Evolutionary conservation across 2,888 invertebrate species (phyloP), one percentile per base, ranked within the genome.

Genomic region (Polylopha cassiicola): DNA sequence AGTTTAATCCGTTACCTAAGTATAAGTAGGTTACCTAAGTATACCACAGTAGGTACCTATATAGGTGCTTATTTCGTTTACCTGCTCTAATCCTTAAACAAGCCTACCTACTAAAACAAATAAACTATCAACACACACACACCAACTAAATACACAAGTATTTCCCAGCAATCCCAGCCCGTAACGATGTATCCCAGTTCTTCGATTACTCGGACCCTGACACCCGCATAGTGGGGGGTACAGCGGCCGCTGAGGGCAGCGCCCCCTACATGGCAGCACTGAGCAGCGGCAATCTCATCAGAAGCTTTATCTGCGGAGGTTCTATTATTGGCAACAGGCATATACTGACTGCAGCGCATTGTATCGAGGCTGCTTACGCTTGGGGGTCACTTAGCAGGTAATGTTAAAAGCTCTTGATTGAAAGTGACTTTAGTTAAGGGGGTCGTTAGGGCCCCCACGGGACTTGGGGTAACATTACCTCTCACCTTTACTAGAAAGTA

Each of bases 291-390:
- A 2, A 46, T 0, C 0, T 62, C 0, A 5, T 73, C 41, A 52
- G 65, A 3, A 65, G 52, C 21, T 65, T 68, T 39, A 3, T 69
- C 2, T 80, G 79, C 39, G 79, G 79, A 0, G 77, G 62, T 0
- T 77, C 79, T 8, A 27, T 79, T 3, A 41, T 80, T 23, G 28
- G 50, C 1, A 36, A 10, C 1, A 47, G 67, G 1, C 58, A 57
- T 9, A 57, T 78, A 1, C 55, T 79, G 7, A 79, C 77, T 0
- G 80, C 80, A 1, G 79, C 80, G 1, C 79, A 80, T 33, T 80
- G 80, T 43, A 66, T 78, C 31, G 62, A 30, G 0, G 57, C 58
- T 16, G 64, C 58, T 0, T 61, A 51, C 50, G 56, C 54, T 37
- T 48, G 46, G 11, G 61, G 61, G 1, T 43, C 53, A 1, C 55